phyloP scores from a whole-genome alignment of 2,888 invertebrate species.

The Caradrina clavipalpis region DNA sequence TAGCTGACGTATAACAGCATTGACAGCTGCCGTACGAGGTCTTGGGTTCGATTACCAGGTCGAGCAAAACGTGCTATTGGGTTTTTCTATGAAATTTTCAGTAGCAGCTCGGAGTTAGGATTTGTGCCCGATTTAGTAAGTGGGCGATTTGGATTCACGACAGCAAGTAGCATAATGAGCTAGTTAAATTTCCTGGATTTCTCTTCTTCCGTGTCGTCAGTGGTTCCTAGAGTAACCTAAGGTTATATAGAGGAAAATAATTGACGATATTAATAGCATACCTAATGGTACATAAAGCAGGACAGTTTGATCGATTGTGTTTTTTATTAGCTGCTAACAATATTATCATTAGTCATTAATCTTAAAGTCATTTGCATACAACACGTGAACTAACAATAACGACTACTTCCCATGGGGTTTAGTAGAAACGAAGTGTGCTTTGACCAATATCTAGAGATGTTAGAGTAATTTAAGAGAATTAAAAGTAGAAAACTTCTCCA shows the following conservation, averaged over 20 bases:
- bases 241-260: conserved; percentile 23
- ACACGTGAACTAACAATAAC: not conserved
- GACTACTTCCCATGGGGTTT: not conserved
- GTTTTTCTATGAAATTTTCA: too few relatives aligned
- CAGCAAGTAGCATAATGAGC: not conserved
- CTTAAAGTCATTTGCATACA: conserved; percentile 6
- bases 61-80: too few relatives aligned
- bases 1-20: too few relatives aligned
- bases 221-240: not conserved
- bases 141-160: too few relatives aligned
- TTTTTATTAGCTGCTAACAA: conserved; percentile 19
- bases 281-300: not conserved
- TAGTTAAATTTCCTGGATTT: not conserved
- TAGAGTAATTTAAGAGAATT: too few relatives aligned
- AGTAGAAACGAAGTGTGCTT: not conserved
- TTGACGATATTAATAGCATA: conserved; percentile 17
- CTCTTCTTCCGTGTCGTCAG: conserved; percentile 11
- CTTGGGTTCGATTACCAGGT: too few relatives aligned
- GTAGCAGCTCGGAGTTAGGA: too few relatives aligned
- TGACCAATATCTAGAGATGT: too few relatives aligned
- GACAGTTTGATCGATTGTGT: conserved; percentile 16
- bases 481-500: too few relatives aligned
- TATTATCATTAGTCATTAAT: conserved; percentile 17
- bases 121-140: too few relatives aligned
- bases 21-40: too few relatives aligned